Evolutionary conservation across 2,797 vertebrate genomes (phyloP).

Genomic region (Hippopotamyrus pictus): DNA sequence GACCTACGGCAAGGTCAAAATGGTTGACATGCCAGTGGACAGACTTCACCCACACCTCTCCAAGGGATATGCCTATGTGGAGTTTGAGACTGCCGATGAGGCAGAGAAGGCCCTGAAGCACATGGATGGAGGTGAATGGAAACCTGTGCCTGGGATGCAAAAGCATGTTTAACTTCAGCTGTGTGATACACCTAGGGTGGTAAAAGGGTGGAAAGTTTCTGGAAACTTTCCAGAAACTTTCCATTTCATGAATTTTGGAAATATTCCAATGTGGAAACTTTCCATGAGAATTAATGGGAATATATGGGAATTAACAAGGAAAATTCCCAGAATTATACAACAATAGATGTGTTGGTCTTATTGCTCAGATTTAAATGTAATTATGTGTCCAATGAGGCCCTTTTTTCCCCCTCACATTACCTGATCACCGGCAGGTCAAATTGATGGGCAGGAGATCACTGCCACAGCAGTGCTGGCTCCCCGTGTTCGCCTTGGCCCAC

Average conservation of each 20-base stretch:
- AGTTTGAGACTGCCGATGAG: slow-evolving; percentile 81
- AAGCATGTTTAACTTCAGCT: neutral
- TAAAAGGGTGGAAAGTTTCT: neutral
- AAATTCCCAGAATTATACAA: neutral
- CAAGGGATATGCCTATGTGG: slow-evolving; percentile 86
- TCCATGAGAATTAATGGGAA: neutral
- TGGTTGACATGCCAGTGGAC: slow-evolving; percentile 89
- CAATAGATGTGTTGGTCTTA: neutral
- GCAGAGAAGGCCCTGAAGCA: slow-evolving; percentile 87
- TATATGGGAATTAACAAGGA: neutral
- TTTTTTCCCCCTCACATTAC: neutral
- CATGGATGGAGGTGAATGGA: slow-evolving; percentile 81
- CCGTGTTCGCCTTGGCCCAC: slow-evolving; percentile 65
- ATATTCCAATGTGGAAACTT: neutral
- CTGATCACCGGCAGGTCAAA: slow-evolving; percentile 70
- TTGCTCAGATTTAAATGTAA: neutral
- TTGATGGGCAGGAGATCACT: slow-evolving; percentile 88
- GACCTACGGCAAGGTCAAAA: slow-evolving; percentile 87
- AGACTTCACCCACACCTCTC: slow-evolving; percentile 80
- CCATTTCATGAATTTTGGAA: neutral
- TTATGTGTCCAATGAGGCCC: neutral
- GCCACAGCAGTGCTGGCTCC: slow-evolving; percentile 81
- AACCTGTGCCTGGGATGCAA: neutral
- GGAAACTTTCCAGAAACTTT: neutral
- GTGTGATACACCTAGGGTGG: neutral